These are phyloP conservation scores for Austrofundulus limnaeus DNA, from an alignment of 2,113 vertebrate genomes.

Conservation along the genomic window DNA sequence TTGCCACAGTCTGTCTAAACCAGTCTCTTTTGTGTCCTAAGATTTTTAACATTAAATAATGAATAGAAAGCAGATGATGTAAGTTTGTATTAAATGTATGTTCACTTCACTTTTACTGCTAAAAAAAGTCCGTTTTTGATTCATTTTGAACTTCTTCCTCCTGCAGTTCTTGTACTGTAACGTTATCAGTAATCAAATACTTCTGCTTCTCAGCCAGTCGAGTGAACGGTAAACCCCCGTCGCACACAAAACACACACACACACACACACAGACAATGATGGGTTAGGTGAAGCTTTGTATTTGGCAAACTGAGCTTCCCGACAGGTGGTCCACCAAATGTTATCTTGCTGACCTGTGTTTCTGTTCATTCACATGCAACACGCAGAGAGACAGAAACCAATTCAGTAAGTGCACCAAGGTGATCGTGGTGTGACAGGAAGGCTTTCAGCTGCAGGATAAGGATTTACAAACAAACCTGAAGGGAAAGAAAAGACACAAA, in stretches of 20 bases:
- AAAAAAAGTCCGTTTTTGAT: slow-evolving; percentile 11
- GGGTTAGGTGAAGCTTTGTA: slow-evolving; percentile 59
- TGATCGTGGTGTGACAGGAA: slow-evolving; percentile 41
- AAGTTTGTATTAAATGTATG: background rate
- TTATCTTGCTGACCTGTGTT: slow-evolving; percentile 75
- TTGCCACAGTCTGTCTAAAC: background rate
- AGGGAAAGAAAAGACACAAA: background rate
- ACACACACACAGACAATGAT: slow-evolving; percentile 23
- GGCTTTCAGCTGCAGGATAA: slow-evolving; percentile 10
- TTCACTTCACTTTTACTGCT: background rate
- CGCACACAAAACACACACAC: slow-evolving; percentile 29
- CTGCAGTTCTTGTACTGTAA: slow-evolving; percentile 23
- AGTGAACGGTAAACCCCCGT: slow-evolving; percentile 33
- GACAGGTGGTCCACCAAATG: slow-evolving; percentile 74
- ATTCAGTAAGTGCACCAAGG: slow-evolving; percentile 31
- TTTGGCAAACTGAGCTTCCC: slow-evolving; percentile 66
- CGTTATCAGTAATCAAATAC: slow-evolving; percentile 71
- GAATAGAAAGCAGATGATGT: too few relatives aligned
- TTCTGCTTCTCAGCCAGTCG: slow-evolving; percentile 44
- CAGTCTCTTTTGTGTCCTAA: background rate
- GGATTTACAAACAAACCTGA: slow-evolving; percentile 41
- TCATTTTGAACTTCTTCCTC: slow-evolving; percentile 15
- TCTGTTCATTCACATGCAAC: slow-evolving; percentile 29
- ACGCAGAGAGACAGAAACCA: slow-evolving; percentile 26
- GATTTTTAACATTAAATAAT: too few relatives aligned